Base-by-base conservation (phyloP, 1,140 invertebrate species). In the Neoseiulus cucumeris region DNA sequence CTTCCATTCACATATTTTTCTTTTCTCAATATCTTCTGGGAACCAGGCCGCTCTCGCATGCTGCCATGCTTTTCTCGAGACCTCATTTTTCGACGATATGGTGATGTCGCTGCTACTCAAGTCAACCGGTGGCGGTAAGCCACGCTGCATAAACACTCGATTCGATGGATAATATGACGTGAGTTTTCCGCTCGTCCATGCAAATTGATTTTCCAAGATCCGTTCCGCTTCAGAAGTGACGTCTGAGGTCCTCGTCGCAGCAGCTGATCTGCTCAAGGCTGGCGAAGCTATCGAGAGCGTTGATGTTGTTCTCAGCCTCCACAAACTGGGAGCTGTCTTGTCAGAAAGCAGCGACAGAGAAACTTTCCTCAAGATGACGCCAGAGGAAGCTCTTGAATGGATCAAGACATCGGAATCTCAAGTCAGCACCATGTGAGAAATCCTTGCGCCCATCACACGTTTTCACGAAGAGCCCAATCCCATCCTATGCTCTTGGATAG, bases 321-420 rank as follows among this genome's bases (percentile, higher is more conserved):
- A 59, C 14, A 59, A 33, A 9, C 22, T 59, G 6, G 51, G 51
- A 59, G 4, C 51, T 17, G 4, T 25, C 22, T 20, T 59, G 22
- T 25, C n/a, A 1, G 33, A 25, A 9, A 14, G 14, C 14, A 25
- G 12, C 25, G 22, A 59, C 33, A 25, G 2, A 17, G 14, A 17
- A 12, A 2, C 2, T 1, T 59, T 59, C 22, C 14, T 59, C 2
- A 59, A 9, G 14, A 59, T 25, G 22, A 59, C n/a, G 17, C 22
- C 22, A 17, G 14, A 81, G 64, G 72, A 77, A 0, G 82, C 79
- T 14, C 64, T 81, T 18, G 55, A 76, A 17, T 86, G 83, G 83
- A 71, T 87, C 1, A 71, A 79, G 69, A 70, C 70, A 1, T 78
- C 83, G 70, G 76, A 77, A 42, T 77, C 79, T 2, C 66, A 76